A percentile compares a stretch with the other conserved stretches of the same genome.
phyloP scores from a whole-genome alignment of 1,140 invertebrate species.

The Drosophila kikkawai region DNA sequence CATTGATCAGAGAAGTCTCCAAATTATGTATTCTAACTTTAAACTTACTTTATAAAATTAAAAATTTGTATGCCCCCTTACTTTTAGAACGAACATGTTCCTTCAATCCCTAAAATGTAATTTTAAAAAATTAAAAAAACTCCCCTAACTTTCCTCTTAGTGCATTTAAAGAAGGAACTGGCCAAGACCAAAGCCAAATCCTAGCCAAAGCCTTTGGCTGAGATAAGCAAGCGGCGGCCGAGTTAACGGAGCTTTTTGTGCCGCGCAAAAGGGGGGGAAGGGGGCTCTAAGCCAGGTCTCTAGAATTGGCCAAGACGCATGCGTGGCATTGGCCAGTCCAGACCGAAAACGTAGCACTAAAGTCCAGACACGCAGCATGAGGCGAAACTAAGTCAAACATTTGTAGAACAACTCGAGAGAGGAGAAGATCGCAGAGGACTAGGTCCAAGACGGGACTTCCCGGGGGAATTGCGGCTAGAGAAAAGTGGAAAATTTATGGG shows the following conservation, averaged over 20 bases:
- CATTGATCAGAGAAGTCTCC: not conserved
- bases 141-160: not conserved
- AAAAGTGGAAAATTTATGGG: conserved; percentile 76
- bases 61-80: rapidly evolving
- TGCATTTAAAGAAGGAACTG: conserved; percentile 9
- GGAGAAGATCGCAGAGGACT: not conserved
- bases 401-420: conserved; percentile 63
- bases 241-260: conserved; percentile 63
- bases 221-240: conserved; percentile 63
- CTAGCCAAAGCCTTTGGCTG: conserved; percentile 48
- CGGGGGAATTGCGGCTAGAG: conserved; percentile 58
- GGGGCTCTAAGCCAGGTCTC: conserved; percentile 12
- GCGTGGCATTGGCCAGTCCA: conserved; percentile 56
- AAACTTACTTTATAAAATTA: not conserved
- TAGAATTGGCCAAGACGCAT: conserved; percentile 62
- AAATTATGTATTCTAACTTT: not conserved
- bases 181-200: conserved; percentile 22
- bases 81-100: not conserved
- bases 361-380: conserved; percentile 68
- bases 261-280: not conserved
- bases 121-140: not conserved
- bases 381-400: conserved; percentile 80
- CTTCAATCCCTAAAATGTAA: not conserved
- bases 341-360: conserved; percentile 22
- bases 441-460: conserved; percentile 23